A percentile compares a stretch with the other conserved stretches of the same genome.
phyloP scores from a whole-genome alignment of 2,113 vertebrate species.

The Ptychochromis oligacanthus region DNA sequence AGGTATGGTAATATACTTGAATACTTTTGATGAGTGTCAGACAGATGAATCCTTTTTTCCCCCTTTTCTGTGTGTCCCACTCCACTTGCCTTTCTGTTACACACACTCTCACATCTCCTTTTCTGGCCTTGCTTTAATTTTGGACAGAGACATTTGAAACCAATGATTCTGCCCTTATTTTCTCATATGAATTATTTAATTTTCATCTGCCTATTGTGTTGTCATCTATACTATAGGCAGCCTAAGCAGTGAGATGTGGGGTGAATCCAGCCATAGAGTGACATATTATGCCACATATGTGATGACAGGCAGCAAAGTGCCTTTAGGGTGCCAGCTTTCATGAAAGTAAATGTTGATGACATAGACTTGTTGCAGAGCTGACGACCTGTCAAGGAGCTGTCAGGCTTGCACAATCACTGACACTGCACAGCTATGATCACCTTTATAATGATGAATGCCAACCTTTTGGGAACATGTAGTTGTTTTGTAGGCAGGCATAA shows the following conservation, averaged over 20 bases:
- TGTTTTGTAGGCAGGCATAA: slow-evolving; percentile 9
- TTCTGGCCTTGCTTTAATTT: slow-evolving; percentile 35
- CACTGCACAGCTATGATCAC: slow-evolving; percentile 64
- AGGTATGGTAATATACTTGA: slow-evolving; percentile 48
- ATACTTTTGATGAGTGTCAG: slow-evolving; percentile 50
- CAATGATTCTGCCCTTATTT: slow-evolving; percentile 21
- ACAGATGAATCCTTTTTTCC: slow-evolving; percentile 16
- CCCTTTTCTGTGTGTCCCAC: neutral
- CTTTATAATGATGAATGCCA: slow-evolving; percentile 66
- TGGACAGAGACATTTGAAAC: slow-evolving; percentile 30
- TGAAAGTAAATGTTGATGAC: slow-evolving; percentile 68
- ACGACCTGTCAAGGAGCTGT: slow-evolving; percentile 69
- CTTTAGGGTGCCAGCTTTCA: slow-evolving; percentile 72
- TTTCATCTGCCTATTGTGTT: slow-evolving; percentile 40
- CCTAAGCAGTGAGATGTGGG: slow-evolving; percentile 2
- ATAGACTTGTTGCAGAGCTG: slow-evolving; percentile 66
- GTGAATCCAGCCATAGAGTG: slow-evolving; percentile 21
- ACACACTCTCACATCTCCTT: neutral
- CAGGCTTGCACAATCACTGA: slow-evolving; percentile 52
- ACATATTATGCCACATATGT: slow-evolving; percentile 34
- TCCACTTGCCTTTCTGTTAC: neutral
- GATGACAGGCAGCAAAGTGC: slow-evolving; percentile 62
- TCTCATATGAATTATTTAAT: slow-evolving; percentile 63
- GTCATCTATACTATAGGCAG: slow-evolving; percentile 27
- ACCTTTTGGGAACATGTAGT: slow-evolving; percentile 39